Base-by-base conservation (phyloP, 2,113 vertebrate species). In the Labeo catla region DNA sequence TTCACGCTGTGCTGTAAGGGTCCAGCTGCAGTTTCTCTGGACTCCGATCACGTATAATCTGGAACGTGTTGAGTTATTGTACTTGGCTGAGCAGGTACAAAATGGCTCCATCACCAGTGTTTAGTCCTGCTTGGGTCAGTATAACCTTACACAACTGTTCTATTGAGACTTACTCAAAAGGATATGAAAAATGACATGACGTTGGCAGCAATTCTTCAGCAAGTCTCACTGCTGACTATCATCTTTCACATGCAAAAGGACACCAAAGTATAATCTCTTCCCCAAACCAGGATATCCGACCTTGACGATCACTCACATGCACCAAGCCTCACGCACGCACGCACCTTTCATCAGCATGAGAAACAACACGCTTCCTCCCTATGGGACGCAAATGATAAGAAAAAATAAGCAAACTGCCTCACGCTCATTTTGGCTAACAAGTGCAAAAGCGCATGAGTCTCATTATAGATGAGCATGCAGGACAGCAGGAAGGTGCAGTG, bases 51-150 rank as follows among this genome's bases (percentile, higher is more conserved):
- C 12, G 19, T 82, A 16, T 73, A 84, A 84, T 84, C 21, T 84
- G 50, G 52, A 34, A 54, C 10, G 50, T 84, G 66, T 15, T 84
- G 82, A 84, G 82, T 23, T 83, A 65, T 82, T 82, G 81, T 83
- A 28, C 50, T 73, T 84, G 66, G 50, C 66, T n/a, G 66, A 45
- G 81, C 63, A 82, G 61, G 45, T 66, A 66, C 59, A 50, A 81
- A 81, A 66, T 49, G 43, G 13, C 61, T 81, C 13, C 61, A 81
- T 66, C 43, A 34, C n/a, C 59, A 70, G 5, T 72, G 47, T 83
- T 52, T 82, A 52, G n/a, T 57, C 11, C 34, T n/a, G 47, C 66
- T 39, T 19, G 49, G 68, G 82, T 43, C 50, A 45, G 36, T 23
- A 8, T 45, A 68, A 84, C 68, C 68, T 84, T 72, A 15, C 68